Conservation (phyloP, 2,888 invertebrate genomes). For the Pristionchus mayeri region DNA sequence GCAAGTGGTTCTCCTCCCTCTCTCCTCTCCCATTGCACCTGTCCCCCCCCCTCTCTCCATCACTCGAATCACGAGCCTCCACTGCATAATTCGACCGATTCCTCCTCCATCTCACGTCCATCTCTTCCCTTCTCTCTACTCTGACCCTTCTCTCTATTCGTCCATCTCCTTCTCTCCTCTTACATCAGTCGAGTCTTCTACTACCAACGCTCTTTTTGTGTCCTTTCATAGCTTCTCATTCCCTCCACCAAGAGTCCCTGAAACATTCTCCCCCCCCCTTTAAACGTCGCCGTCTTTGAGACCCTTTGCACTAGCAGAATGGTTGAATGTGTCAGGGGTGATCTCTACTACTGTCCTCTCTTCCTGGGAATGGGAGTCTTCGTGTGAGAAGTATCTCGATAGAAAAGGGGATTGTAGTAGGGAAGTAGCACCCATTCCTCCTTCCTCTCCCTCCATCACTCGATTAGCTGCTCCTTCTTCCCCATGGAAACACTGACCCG, state of each 20-base stretch:
- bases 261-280: background rate
- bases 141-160: background rate
- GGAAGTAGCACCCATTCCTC: background rate
- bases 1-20: background rate
- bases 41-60: background rate
- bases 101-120: background rate
- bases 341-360: background rate
- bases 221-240: background rate
- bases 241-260: background rate
- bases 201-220: background rate
- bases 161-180: background rate
- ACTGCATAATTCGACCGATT: background rate
- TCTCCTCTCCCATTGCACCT: background rate
- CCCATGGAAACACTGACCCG: background rate
- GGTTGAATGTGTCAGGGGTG: background rate
- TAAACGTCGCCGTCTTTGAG: background rate
- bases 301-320: no score
- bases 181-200: background rate
- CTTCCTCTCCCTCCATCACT: background rate
- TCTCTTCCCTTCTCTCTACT: background rate
- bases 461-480: background rate
- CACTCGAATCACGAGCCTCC: constrained; percentile 1
- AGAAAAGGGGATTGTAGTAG: background rate
- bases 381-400: background rate
- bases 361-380: background rate